Evolutionary conservation across 2,113 vertebrate species (phyloP), one percentile per base, ranked within the genome.

Genomic region (Onychostoma macrolepis): DNA sequence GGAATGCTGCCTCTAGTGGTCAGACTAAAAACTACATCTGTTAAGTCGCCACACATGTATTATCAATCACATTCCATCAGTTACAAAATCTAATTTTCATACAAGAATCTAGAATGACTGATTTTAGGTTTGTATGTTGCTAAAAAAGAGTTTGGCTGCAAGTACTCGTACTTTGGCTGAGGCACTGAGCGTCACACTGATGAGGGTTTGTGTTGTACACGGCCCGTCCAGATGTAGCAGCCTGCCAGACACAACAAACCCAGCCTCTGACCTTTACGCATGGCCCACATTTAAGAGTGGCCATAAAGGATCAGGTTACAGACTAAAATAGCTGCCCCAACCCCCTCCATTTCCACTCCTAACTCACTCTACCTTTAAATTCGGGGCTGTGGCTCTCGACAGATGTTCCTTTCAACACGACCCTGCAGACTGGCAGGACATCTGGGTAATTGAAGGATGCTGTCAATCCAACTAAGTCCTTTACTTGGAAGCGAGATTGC

Each of bases 181-280:
- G 15, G 67, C 15, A 38, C 21, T 19, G 71, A 28, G 93, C 83
- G 93, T 86, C 86, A 89, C 92, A 86, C 83, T 38, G 21, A 50
- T 58, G 58, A 78, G 92, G 85, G 80, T 4, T 43, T 85, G 90
- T 91, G 90, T 92, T 93, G 53, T 88, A 91, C 88, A 89, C 3
- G 17, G 50, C 88, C 89, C 86, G 94, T 92, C 92, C 93, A 91
- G 88, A 93, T 93, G 93, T 90, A 92, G 91, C 90, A 89, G 89
- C 36, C 75, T 92, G 87, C 91, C 91, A 91, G 90, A 91, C 93
- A 88, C 88, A 91, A 92, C 85, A 94, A 90, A 63, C 81, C 28
- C 74, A 87, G 89, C 87, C 90, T 74, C 89, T 94, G 94, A 93
- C 93, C 93, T 93, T 94, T 88, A 89, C 88, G 91, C 89, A 85